Conservation (phyloP, 1,140 invertebrate species). For the Pentalonia nigronervosa region DNA sequence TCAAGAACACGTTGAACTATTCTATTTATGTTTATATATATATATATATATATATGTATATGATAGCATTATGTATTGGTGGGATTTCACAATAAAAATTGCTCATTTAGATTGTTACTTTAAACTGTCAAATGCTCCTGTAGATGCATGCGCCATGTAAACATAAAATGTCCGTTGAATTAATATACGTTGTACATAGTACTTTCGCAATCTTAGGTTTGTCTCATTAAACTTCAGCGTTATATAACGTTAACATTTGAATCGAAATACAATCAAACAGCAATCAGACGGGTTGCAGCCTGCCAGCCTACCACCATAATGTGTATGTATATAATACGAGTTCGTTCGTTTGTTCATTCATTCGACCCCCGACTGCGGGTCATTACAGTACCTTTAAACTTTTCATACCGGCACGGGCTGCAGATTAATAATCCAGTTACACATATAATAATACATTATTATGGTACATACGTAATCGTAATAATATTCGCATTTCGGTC, state of each 20-base stretch:
- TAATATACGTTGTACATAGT: neutral
- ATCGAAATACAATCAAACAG: neutral
- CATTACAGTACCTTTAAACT: constrained; percentile 21
- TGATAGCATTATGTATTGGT: neutral
- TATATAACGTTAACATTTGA: neutral
- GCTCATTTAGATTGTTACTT: neutral
- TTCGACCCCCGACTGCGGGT: constrained; percentile 4
- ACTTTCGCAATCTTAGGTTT: neutral
- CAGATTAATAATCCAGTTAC: constrained; percentile 31
- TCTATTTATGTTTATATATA: too few relatives aligned
- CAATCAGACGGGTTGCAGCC: neutral
- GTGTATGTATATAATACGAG: neutral
- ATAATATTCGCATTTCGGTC: neutral
- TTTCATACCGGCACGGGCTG: neutral
- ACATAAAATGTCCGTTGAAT: neutral
- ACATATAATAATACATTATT: neutral
- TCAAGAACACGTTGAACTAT: too few relatives aligned
- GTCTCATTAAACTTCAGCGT: neutral
- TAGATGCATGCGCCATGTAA: neutral
- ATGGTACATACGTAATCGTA: neutral
- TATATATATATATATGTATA: too few relatives aligned
- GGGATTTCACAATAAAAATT: neutral
- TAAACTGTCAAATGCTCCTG: neutral
- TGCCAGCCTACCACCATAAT: neutral
- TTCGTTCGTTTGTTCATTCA: neutral